A percentile compares a stretch with the other conserved stretches of the same genome.
Conservation (phyloP, 2,113 vertebrate species). For the Eubucco bourcierii region DNA sequence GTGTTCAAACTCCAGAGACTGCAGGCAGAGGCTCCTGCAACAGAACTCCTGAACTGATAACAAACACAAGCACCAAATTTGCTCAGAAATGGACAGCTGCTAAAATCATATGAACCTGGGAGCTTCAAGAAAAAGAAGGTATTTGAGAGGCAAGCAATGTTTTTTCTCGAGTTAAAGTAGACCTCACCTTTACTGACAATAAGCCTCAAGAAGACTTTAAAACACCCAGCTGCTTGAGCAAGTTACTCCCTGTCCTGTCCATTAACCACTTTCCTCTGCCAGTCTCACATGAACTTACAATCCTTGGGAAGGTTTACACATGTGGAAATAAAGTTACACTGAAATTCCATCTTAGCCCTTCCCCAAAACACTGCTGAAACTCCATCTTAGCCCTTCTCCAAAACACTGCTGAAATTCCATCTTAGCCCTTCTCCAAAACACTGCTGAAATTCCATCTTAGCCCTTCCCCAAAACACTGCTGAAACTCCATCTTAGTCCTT, state of each 20-base stretch:
- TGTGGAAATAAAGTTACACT: background rate
- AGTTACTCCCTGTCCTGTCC: background rate
- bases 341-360: background rate
- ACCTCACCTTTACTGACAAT: background rate
- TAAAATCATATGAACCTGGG: background rate
- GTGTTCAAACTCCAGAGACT: rapidly evolving
- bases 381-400: too few relatives aligned
- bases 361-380: too few relatives aligned
- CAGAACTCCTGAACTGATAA: background rate
- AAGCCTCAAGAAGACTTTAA: background rate
- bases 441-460: too few relatives aligned
- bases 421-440: too few relatives aligned
- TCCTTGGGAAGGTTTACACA: background rate
- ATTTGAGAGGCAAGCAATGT: background rate
- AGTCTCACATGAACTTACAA: conserved; percentile 1
- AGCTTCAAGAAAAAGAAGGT: background rate
- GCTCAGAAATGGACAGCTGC: background rate
- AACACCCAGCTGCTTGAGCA: background rate
- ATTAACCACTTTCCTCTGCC: background rate
- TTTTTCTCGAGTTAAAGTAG: background rate
- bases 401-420: too few relatives aligned
- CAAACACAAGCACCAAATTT: background rate
- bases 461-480: too few relatives aligned
- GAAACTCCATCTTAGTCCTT: too few relatives aligned
- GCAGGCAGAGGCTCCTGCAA: background rate